Evolutionary conservation across 1,140 invertebrate species (phyloP).

Genomic region (Aphelenchoides fujianensis): DNA sequence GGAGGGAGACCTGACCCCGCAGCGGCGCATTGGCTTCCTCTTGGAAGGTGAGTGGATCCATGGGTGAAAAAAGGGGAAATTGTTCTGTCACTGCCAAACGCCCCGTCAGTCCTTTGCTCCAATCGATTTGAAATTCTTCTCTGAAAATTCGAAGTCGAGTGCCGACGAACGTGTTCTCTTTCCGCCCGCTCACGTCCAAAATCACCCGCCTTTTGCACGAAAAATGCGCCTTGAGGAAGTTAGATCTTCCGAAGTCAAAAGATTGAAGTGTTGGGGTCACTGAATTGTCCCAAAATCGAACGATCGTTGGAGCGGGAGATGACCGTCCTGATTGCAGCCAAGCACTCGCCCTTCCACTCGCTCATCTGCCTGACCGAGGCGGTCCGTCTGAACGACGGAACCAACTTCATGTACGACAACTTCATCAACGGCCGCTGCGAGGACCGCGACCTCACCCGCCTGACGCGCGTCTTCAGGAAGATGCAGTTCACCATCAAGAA

Average conservation of each 20-base stretch:
- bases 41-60: not conserved
- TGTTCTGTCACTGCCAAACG: no score
- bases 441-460: not conserved
- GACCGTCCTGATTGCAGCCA: not conserved
- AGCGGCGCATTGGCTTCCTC: not conserved
- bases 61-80: not conserved
- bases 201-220: no score
- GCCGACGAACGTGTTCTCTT: no score
- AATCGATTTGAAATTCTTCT: no score
- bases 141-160: no score
- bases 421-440: not conserved
- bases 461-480: conserved; percentile 1
- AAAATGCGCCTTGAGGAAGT: no score
- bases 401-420: not conserved
- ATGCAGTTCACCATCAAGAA: not conserved
- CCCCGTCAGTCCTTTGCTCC: no score
- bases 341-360: conserved; percentile 14
- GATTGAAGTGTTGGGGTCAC: no score
- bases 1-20: not conserved
- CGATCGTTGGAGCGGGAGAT: not conserved
- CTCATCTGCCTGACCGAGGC: not conserved
- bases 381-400: not conserved
- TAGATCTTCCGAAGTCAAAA: no score
- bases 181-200: no score
- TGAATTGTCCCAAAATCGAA: no score